phyloP scores from a whole-genome alignment of 2,888 invertebrate species.

The Octodonta nipae region DNA sequence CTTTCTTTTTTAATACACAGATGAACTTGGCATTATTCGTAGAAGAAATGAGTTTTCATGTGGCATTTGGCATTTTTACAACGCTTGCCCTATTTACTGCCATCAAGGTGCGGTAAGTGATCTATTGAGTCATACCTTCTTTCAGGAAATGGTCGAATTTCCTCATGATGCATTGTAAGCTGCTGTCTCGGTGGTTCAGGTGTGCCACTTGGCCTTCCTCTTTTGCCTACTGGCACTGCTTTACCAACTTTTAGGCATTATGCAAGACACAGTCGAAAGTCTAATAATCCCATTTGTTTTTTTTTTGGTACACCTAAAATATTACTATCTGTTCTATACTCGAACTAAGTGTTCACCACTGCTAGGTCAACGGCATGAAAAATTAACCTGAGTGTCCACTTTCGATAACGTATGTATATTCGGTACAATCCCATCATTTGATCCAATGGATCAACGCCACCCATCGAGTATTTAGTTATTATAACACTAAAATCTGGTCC shows the following conservation, averaged over 20 bases:
- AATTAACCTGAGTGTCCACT: constrained; percentile 5
- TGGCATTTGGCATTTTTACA: constrained; percentile 1
- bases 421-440: constrained; percentile 7
- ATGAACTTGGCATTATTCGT: constrained; percentile 1
- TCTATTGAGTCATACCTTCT: not conserved
- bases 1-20: constrained; percentile 2
- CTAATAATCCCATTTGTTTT: no score
- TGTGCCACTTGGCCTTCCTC: not conserved
- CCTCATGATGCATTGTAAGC: not conserved
- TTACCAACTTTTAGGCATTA: no score
- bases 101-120: not conserved
- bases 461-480: constrained; percentile 1
- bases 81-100: not conserved
- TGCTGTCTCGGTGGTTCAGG: not conserved
- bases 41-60: not conserved
- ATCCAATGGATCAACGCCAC: constrained; percentile 6
- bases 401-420: constrained; percentile 6
- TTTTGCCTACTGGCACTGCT: no score
- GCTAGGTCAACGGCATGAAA: constrained; percentile 6
- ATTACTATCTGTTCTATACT: constrained; percentile 3
- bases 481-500: not conserved
- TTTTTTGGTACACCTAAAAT: not conserved
- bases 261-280: no score
- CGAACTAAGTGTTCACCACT: constrained; percentile 5
- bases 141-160: not conserved